Evolutionary conservation across 1,140 invertebrate genomes (phyloP).

Genomic region (Achatina immaculata): DNA sequence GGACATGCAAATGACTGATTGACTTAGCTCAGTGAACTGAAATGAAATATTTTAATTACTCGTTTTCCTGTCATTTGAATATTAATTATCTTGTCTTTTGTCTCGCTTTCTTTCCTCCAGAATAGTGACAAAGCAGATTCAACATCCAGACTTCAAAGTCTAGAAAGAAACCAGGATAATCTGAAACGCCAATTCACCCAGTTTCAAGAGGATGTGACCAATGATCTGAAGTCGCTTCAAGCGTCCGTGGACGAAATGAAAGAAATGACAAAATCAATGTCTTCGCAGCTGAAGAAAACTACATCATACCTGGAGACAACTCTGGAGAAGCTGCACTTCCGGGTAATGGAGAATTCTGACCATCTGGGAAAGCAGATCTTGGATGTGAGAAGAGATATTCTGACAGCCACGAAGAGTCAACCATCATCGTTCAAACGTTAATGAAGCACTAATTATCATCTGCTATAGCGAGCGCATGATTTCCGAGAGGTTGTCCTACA

Average conservation of each 20-base stretch:
- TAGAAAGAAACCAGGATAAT: neutral
- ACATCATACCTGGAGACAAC: neutral
- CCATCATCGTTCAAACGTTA: too few relatives aligned
- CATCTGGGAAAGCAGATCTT: constrained; percentile 2
- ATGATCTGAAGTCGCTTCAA: neutral
- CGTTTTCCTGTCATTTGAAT: too few relatives aligned
- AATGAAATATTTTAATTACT: too few relatives aligned
- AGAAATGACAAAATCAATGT: neutral
- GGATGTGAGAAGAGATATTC: neutral
- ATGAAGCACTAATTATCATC: too few relatives aligned
- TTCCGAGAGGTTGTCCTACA: too few relatives aligned
- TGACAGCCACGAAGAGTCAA: neutral
- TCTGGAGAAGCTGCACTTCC: neutral
- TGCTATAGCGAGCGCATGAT: too few relatives aligned
- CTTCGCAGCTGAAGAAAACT: neutral
- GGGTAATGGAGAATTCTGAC: neutral
- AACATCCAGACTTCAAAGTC: neutral
- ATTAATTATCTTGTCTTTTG: too few relatives aligned
- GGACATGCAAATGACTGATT: too few relatives aligned
- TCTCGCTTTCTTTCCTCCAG: too few relatives aligned
- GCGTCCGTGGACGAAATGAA: neutral
- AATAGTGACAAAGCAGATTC: too few relatives aligned
- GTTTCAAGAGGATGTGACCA: neutral
- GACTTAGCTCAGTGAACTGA: too few relatives aligned
- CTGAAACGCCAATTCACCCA: neutral